Evolutionary conservation across 2,888 invertebrate genomes (phyloP), one percentile per base, ranked within the genome.

Genomic region (Nipponacmea schrenckii): DNA sequence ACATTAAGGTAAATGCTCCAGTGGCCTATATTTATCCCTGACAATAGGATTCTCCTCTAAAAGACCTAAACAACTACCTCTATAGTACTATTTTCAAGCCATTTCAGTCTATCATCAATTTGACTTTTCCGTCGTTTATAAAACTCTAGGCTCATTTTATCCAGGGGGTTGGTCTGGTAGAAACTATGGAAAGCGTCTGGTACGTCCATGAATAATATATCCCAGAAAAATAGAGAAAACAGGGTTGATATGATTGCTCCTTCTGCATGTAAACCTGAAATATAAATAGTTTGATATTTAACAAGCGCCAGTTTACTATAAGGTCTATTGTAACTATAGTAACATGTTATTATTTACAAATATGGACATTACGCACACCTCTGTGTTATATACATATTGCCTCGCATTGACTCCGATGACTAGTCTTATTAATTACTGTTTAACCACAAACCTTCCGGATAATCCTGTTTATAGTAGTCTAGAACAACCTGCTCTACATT

Each of bases 151-250:
- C 75, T 77, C 83, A 91, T 91, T 80, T 95, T 87, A 89, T 96
- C 96, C 7, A 94, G 88, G 0, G 96, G 96, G n/a, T 90, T 90
- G 7, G 88, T 84, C 86, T 95, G 95, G 85, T 92, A 92, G 4
- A 89, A 89, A 0, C 91, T 92, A 63, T 94, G 90, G 87, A 94
- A 95, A 15, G 92, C 90, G 73, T 94, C 93, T 0, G 91, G 90
- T 17, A 93, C 89, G 15, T 87, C 79, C 71, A 89, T 85, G 81
- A 92, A 94, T 65, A 96, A 92, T 2, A 94, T 92, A 78, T 95
- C 93, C 95, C 95, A 96, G 88, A 95, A 94, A 10, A 94, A 88
- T 0, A 94, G 88, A 50, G 90, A 90, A 87, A 93, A 93, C 71
- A 94, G 86, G 0, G 92, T 91, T 3, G 90, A 90, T 8, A 93